phyloP scores from a whole-genome alignment of 2,113 vertebrate species.

The Antidorcas marsupialis region DNA sequence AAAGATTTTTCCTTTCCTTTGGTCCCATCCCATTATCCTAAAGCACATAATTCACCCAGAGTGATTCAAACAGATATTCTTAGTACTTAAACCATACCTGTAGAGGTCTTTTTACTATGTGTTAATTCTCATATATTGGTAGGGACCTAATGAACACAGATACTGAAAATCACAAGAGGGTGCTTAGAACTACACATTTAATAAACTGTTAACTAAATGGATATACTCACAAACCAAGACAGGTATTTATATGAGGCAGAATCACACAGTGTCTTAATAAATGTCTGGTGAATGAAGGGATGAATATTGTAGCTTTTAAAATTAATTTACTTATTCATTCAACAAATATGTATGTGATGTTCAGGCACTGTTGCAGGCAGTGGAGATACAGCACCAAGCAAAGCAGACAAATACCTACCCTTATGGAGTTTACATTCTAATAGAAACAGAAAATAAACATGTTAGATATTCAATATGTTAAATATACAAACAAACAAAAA shows the following conservation, averaged over 20 bases:
- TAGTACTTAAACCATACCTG: background rate
- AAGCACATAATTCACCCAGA: background rate
- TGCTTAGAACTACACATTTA: background rate
- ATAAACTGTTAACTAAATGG: background rate
- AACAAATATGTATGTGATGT: background rate
- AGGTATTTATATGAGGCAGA: background rate
- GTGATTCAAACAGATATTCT: background rate
- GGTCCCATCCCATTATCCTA: background rate
- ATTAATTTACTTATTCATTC: background rate
- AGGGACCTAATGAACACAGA: background rate
- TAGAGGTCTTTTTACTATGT: background rate
- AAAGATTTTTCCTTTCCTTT: background rate
- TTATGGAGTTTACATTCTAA: background rate
- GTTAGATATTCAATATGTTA: background rate
- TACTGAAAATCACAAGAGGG: background rate
- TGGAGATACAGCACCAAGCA: background rate
- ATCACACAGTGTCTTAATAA: background rate
- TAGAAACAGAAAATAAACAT: background rate
- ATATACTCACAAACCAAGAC: background rate
- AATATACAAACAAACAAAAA: background rate
- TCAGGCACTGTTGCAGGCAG: background rate
- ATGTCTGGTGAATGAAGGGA: background rate
- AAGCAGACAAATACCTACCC: background rate
- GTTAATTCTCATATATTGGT: background rate
- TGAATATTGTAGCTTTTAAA: background rate